Base-by-base conservation (phyloP, 2,888 invertebrate species). In the Yponomeuta evonymella region DNA sequence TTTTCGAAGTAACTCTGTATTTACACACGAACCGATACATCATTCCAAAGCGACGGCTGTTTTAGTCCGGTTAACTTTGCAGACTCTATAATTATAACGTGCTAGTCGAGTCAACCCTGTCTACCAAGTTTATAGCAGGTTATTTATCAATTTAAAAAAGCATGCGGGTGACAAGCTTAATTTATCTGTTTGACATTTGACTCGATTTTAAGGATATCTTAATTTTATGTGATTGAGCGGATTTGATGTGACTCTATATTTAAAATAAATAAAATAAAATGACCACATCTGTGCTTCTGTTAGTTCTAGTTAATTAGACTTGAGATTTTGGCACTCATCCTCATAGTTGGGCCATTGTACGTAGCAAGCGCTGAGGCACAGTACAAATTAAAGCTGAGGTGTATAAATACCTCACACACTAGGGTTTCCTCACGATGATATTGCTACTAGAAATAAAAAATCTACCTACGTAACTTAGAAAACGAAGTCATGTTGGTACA, bases 11-110 rank as follows among this genome's bases (percentile, higher is more conserved):
- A 43, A 43, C 43, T 6, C 43, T 43, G 43, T 43, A 43, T 43
- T 43, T 43, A 43, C 43, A 43, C 43, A 43, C 43, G 43, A 58
- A 15, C 51, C 51, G 51, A 58, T 58, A 58, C 51, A 58, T 58
- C 51, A 58, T 58, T 58, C 33, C 65, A 30, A 29, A 10, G n/a
- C 30, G 64, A 64, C 64, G 9, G 64, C 30, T 12, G 30, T 30
- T 65, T 33, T 12, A 12, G 30, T 9, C 29, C 29, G 65, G 65
- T 67, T 69, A 51, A 69, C 69, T 69, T 69, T 69, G 51, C 69
- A 69, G 69, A 69, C 69, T 30, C 69, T 33, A 58, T 69, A 48
- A 69, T 69, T 58, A 48, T 69, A 69, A 69, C 67, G 2, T 4
- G n/a, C 23, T 29, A 9, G 63, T 63, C 6, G 2, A 65, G 65